phyloP scores from a whole-genome alignment of 2,797 vertebrate species.

The Remorina albescens region DNA sequence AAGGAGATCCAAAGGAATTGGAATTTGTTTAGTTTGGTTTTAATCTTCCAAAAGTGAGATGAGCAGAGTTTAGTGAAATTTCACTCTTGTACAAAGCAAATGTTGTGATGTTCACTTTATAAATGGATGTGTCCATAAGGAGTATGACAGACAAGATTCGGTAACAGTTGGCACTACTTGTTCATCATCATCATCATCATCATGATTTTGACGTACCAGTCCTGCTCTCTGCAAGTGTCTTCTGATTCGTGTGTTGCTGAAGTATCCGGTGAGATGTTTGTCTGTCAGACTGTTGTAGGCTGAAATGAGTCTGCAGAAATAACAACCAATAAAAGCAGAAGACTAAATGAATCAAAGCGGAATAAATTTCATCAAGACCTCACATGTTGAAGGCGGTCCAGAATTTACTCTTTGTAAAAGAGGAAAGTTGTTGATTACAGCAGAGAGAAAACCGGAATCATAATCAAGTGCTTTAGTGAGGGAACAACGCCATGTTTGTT shows the following conservation, averaged over 20 bases:
- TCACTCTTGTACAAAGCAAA: neutral
- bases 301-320: constrained; percentile 85
- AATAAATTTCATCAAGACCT: neutral
- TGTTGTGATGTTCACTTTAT: neutral
- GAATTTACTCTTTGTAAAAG: neutral
- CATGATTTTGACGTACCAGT: constrained; percentile 86
- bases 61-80: too few relatives aligned
- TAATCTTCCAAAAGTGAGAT: neutral
- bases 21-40: neutral
- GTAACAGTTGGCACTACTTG: neutral
- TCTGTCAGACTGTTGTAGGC: constrained; percentile 96
- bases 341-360: neutral
- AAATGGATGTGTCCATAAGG: too few relatives aligned
- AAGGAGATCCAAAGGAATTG: neutral
- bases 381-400: neutral
- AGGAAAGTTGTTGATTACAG: constrained; percentile 42
- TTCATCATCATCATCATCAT: constrained; percentile 25
- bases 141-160: neutral
- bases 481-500: constrained; percentile 54
- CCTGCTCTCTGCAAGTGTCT: constrained; percentile 92
- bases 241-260: constrained; percentile 92
- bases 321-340: constrained; percentile 40
- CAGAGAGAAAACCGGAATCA: constrained; percentile 35
- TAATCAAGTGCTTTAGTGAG: constrained; percentile 44
- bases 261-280: constrained; percentile 94